Conservation (phyloP, 2,888 invertebrate species). For the Gastrophysa polygoni region DNA sequence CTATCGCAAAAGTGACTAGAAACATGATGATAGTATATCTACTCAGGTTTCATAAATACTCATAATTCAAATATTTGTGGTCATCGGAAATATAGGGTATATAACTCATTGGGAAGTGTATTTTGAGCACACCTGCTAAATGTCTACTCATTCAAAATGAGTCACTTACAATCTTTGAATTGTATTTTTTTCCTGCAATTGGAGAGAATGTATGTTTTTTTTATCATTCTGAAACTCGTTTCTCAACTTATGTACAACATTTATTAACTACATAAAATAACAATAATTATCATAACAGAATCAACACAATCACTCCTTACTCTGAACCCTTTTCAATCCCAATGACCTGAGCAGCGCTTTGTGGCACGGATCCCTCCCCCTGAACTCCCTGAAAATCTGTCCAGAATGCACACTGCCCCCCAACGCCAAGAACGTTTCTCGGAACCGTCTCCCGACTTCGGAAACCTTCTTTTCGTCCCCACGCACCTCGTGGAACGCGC, state of each 20-base stretch:
- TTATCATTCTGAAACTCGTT: too few relatives aligned
- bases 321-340: slow-evolving; percentile 49
- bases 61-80: too few relatives aligned
- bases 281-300: neutral
- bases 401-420: slow-evolving; percentile 83
- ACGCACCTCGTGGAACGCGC: slow-evolving; percentile 78
- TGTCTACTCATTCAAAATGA: too few relatives aligned
- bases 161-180: too few relatives aligned
- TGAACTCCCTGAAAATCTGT: slow-evolving; percentile 88
- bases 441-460: slow-evolving; percentile 72
- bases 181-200: too few relatives aligned
- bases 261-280: slow-evolving; percentile 3
- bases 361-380: slow-evolving; percentile 89
- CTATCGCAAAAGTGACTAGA: too few relatives aligned
- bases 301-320: neutral
- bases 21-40: too few relatives aligned
- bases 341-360: slow-evolving; percentile 74
- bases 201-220: too few relatives aligned
- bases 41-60: too few relatives aligned
- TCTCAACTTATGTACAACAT: neutral
- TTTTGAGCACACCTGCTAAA: too few relatives aligned
- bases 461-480: slow-evolving; percentile 61
- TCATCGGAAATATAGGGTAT: too few relatives aligned
- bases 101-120: too few relatives aligned
- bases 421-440: slow-evolving; percentile 80